These are phyloP conservation scores for Cavia aperea DNA, from an alignment of 2,113 vertebrate genomes.

Conservation along the genomic window DNA sequence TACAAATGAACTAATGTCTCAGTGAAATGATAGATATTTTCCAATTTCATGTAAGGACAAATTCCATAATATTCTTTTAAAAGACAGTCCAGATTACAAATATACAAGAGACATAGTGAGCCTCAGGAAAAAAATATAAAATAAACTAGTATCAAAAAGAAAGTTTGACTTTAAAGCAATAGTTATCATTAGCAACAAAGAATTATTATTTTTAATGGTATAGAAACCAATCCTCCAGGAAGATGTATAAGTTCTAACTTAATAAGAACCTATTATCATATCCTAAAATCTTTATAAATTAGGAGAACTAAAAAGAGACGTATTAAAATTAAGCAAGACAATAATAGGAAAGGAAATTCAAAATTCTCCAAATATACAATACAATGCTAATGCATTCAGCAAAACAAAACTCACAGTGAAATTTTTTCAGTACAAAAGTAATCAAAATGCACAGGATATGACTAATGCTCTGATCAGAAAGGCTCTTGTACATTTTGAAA, in stretches of 20 bases:
- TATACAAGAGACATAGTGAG: not conserved
- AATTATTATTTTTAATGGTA: not conserved
- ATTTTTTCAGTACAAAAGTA: not conserved
- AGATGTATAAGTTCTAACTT: not conserved
- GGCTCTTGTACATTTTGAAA: not conserved
- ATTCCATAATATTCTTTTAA: not conserved
- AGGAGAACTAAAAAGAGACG: not conserved
- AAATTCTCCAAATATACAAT: not conserved
- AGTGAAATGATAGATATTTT: not conserved
- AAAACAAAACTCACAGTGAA: not conserved
- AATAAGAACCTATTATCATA: not conserved
- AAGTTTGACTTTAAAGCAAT: not conserved
- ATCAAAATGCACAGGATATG: not conserved
- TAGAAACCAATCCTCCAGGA: not conserved
- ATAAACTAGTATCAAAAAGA: not conserved
- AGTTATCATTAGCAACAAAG: not conserved
- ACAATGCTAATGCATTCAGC: not conserved
- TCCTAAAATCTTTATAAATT: not conserved
- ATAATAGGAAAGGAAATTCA: not conserved
- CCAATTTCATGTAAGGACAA: not conserved
- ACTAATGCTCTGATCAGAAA: not conserved
- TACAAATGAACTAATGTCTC: not conserved
- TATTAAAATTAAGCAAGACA: not conserved
- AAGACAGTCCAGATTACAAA: not conserved
- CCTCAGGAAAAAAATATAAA: not conserved